Base-by-base conservation (phyloP, 2,797 vertebrate genomes). In the Triplophysa yarkandensis region DNA sequence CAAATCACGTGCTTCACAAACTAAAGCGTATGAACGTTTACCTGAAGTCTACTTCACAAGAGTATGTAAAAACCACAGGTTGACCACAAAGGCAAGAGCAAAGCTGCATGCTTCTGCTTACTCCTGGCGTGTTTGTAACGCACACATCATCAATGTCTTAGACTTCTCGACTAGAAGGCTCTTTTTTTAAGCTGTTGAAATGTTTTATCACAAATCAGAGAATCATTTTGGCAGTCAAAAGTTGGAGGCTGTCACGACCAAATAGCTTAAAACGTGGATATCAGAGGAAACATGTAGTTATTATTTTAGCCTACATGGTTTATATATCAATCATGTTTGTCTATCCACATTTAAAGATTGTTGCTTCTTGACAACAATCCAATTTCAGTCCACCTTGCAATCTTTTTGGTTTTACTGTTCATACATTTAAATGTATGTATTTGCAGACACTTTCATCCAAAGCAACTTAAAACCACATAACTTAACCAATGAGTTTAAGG, bases 61-160 rank as follows among this genome's bases (percentile, higher is more conserved):
- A 74, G 67, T 67, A 77, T n/a, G 68, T 46, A 71, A 77, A n/a
- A 79, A 82, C 80, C 80, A 16, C 74, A 77, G 36, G 2, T 30
- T 17, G 36, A 79, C 80, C 80, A 74, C 80, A 82, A 71, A 76
- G 62, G 14, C 71, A 63, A 68, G 41, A 43, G 65, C 55, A 30
- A 19, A 55, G 50, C 55, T 74, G 28, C 57, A 34, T 69, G 57
- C 46, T 57, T 74, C 13, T 66, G 58, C 44, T 19, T 52, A 34
- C 43, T 64, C 46, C 60, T 36, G 23, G 68, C 34, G 73, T 58
- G 43, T 61, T 61, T 48, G 67, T 39, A 64, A 50, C 6, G 7
- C 68, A 61, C 64, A 64, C 23, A 32, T 46, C 9, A 58, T 50
- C 43, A 1, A n/a, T 11, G 1, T 2, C 19, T 54, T 30, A 3